phyloP scores from a whole-genome alignment of 2,113 vertebrate species.

The Rana temporaria region DNA sequence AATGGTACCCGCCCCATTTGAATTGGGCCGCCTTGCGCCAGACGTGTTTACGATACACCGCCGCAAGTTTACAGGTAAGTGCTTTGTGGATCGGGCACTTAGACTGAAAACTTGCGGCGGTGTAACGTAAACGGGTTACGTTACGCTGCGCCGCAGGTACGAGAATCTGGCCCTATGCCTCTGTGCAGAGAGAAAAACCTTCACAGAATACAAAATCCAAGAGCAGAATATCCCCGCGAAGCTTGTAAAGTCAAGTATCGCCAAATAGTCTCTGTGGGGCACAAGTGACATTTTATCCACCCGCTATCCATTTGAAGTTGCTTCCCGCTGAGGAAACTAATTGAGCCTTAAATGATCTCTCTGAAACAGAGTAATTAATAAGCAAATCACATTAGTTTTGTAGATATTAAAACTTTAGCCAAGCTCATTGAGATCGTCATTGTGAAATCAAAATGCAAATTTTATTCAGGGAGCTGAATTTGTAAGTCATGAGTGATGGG shows the following conservation, averaged over 20 bases:
- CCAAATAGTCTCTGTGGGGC: not conserved
- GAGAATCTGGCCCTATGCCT: too few relatives aligned
- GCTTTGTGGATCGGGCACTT: too few relatives aligned
- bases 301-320: not conserved
- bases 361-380: slow-evolving; percentile 33
- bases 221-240: not conserved
- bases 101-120: too few relatives aligned
- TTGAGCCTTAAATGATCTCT: slow-evolving; percentile 24
- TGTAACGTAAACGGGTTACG: too few relatives aligned
- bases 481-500: not conserved
- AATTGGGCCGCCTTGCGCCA: too few relatives aligned
- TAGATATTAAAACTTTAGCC: not conserved
- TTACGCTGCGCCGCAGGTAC: too few relatives aligned
- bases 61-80: too few relatives aligned
- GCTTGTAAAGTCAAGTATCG: not conserved
- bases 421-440: not conserved
- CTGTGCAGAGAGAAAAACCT: too few relatives aligned
- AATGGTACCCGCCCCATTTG: too few relatives aligned
- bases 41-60: too few relatives aligned
- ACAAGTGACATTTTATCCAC: slow-evolving; percentile 21
- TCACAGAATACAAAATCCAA: too few relatives aligned
- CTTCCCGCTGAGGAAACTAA: slow-evolving; percentile 12
- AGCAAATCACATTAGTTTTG: not conserved
- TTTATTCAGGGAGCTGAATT: not conserved
- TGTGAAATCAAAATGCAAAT: slow-evolving; percentile 20